Conservation (phyloP, 2,888 invertebrate genomes). For the Smittia aterrima region DNA sequence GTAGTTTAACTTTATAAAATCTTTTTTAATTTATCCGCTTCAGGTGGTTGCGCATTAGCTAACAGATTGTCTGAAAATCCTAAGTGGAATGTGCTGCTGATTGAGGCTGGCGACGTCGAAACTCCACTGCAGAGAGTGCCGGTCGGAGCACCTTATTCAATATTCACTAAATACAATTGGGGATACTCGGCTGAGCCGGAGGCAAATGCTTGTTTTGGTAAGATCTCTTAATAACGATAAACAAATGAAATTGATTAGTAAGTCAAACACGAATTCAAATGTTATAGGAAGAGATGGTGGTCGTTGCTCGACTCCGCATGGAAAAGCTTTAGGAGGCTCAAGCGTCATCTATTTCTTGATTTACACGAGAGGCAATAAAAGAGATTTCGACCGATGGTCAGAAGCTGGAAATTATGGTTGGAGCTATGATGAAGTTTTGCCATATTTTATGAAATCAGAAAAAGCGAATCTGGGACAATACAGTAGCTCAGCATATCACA, state of each 20-base stretch:
- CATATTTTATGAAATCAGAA: slow-evolving; percentile 49
- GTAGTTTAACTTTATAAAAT: not conserved
- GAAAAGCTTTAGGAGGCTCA: slow-evolving; percentile 44
- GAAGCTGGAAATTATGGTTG: slow-evolving; percentile 52
- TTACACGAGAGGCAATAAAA: slow-evolving; percentile 46
- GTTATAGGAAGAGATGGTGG: slow-evolving; percentile 51
- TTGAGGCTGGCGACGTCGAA: slow-evolving; percentile 55
- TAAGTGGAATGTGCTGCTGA: slow-evolving; percentile 57
- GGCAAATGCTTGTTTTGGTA: slow-evolving; percentile 56
- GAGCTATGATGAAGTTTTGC: slow-evolving; percentile 51
- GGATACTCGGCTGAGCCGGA: slow-evolving; percentile 61
- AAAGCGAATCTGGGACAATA: slow-evolving; percentile 44
- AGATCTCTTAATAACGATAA: slow-evolving; percentile 32
- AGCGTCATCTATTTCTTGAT: slow-evolving; percentile 47
- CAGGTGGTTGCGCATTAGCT: slow-evolving; percentile 69
- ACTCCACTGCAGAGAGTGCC: slow-evolving; percentile 57
- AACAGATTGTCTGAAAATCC: slow-evolving; percentile 65
- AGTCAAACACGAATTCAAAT: not conserved
- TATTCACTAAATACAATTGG: slow-evolving; percentile 62
- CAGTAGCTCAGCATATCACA: slow-evolving; percentile 48
- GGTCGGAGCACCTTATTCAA: slow-evolving; percentile 56
- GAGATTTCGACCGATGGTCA: slow-evolving; percentile 46
- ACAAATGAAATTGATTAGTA: not conserved
- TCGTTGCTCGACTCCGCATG: slow-evolving; percentile 53
- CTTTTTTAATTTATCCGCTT: slow-evolving; percentile 44